Evolutionary conservation across 1,140 invertebrate species (phyloP).

Genomic region (Papilio polyxenes): DNA sequence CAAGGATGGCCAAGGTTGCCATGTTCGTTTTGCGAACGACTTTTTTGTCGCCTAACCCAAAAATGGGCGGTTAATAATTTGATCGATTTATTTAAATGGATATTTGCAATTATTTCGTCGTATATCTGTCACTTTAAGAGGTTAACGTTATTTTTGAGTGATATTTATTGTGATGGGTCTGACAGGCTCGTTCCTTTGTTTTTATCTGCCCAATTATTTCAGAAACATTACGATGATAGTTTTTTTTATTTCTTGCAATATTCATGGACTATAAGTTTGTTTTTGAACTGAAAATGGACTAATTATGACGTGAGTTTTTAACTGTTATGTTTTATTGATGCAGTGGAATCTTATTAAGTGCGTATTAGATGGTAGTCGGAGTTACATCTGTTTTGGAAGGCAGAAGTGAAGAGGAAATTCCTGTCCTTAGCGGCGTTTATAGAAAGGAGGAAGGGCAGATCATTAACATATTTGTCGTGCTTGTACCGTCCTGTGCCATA

Average conservation of each 20-base stretch:
- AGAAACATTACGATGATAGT: not conserved
- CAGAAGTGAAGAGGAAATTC: conserved; percentile 29
- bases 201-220: not conserved
- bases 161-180: conserved; percentile 2
- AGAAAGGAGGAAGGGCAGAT: conserved; percentile 31
- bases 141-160: conserved; percentile 11
- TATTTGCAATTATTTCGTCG: not conserved
- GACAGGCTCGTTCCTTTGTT: not conserved
- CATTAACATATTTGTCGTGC: conserved; percentile 2
- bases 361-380: not conserved
- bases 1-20: conserved; percentile 43
- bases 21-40: conserved; percentile 25
- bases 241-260: not conserved
- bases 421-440: conserved; percentile 18
- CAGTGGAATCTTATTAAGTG: not conserved
- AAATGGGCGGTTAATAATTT: conserved; percentile 22
- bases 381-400: not conserved
- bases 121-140: conserved; percentile 15
- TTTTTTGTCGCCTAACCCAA: conserved; percentile 25
- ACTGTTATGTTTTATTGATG: not conserved
- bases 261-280: too few relatives aligned
- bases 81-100: conserved; percentile 22
- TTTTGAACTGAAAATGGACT: too few relatives aligned
- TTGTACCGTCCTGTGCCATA: conserved; percentile 9
- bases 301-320: too few relatives aligned